Conservation (phyloP, 2,888 invertebrate genomes). For the Bembecia ichneumoniformis region DNA sequence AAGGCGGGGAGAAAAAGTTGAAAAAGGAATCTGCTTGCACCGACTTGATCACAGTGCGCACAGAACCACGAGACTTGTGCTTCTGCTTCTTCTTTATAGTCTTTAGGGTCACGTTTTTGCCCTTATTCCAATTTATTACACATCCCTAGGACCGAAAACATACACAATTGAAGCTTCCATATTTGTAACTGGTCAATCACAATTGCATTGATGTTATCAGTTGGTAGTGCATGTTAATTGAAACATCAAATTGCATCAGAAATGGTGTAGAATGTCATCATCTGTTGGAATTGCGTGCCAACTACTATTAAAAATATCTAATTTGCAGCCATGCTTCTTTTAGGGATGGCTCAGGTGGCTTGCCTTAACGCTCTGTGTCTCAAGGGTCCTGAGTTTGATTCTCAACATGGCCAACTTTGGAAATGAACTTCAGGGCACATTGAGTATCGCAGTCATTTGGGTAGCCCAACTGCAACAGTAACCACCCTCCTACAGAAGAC, state of each 20-base stretch:
- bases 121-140: conserved; percentile 96
- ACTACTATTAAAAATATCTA: too few relatives aligned
- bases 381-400: too few relatives aligned
- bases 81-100: conserved; percentile 98
- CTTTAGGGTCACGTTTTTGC: conserved; percentile 97
- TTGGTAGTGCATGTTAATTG: conserved; percentile 20
- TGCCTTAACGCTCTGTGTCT: too few relatives aligned
- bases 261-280: conserved; percentile 30
- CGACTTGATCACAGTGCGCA: conserved; percentile 94
- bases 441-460: too few relatives aligned
- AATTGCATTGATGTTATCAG: conserved; percentile 9
- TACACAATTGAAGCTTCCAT: conserved; percentile 1
- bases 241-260: conserved; percentile 18
- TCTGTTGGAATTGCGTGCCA: conserved; percentile 18
- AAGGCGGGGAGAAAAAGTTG: conserved; percentile 97
- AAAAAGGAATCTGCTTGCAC: conserved; percentile 99
- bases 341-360: too few relatives aligned
- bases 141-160: conserved; percentile 76
- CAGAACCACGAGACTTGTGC: conserved; percentile 94
- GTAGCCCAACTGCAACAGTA: too few relatives aligned
- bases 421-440: too few relatives aligned
- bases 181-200: neutral
- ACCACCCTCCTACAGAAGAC: too few relatives aligned
- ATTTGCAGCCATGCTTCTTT: too few relatives aligned
- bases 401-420: too few relatives aligned